Evolutionary conservation across 2,113 vertebrate species (phyloP), one percentile per base, ranked within the genome.

Genomic region (Petaurus breviceps): DNA sequence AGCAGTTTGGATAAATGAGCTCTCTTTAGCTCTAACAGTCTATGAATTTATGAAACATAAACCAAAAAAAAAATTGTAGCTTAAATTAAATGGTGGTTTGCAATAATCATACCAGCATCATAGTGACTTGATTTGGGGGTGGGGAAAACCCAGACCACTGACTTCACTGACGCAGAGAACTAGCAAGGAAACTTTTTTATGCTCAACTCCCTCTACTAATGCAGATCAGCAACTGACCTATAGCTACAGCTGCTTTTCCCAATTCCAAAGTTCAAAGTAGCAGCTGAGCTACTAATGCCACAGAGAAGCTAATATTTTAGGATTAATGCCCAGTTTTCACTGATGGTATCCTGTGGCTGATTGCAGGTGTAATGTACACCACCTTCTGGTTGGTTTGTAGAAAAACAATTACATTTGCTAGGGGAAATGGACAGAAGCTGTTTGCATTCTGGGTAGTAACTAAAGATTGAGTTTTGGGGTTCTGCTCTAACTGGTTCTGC

Each of bases 371-470:
- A 49, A 54, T 22, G 91, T 89, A 96, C 94, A 96, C 94, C 95
- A 94, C 93, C 95, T 97, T 96, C 92, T 94, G 97, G 95, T 61
- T 92, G 93, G 50, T 68, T 51, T 84, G 55, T 91, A 94, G 90
- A 95, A 97, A 97, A 96, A 90, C 37, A 49, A 51, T 43, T 43
- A 61, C 23, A 31, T 28, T 26, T 54, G 11, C 11, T 50, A 43
- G 51, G 25, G 61, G 92, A 96, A 92, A 68, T 7, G 19, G 37
- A n/a, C 4, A 77, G 37, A 0, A 92, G 49, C 19, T 93, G 28
- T 19, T 47, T 57, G 61, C 4, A 53, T 84, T 90, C 23, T 50
- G 37, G 53, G n/a, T 51, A 11, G 46, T 43, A 95, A 89, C 68
- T 2, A 5, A 0, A 55, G 14, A 8, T 49, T 2, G 28, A 47